Evolutionary conservation across 2,888 invertebrate genomes (phyloP), one percentile per base, ranked within the genome.

Genomic region (Vesta saturnalis): DNA sequence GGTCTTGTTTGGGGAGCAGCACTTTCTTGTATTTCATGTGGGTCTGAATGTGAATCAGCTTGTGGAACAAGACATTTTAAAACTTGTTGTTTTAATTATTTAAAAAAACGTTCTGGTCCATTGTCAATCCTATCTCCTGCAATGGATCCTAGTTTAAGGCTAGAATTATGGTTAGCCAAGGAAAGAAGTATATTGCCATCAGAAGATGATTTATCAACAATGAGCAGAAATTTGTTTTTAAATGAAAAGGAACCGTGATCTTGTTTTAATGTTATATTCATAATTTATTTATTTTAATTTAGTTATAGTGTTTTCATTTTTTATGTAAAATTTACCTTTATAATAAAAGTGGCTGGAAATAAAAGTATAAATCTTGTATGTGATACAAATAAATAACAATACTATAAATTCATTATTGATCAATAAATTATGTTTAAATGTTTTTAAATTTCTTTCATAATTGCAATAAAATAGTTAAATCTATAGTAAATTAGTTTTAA

Each of bases 31-130:
- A 89, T 89, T 76, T 90, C 90, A 1, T 92, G 92, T 73, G 92
- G 91, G 1, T 85, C 87, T 2, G 91, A 91, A 80, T 92, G 92
- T 72, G 85, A 87, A 10, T 84, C 88, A 0, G 89, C 90, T 0
- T 92, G 92, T 73, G 91, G 92, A 1, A 91, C 91, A 0, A 85
- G 90, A 1, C 88, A 89, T 77, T 92, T 92, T 82, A 84, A 91
- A 1, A 88, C 90, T 0, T 92, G 92, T 81, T 92, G 92, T 80
- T 91, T 90, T 85, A 92, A 92, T 83, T 92, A 91, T 77, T 82
- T 91, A 74, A 87, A 87, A 71, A 89, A 88, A 82, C 86, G 90
- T 73, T 84, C 87, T 21, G 83, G 76, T 19, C 70, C 80, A 0
- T 67, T 77, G 0, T 74, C 76, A 12, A 73, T 75, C 4, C 58